Evolutionary conservation across 2,113 vertebrate genomes (phyloP), one percentile per base, ranked within the genome.

Genomic region (Lepidothrix coronata): DNA sequence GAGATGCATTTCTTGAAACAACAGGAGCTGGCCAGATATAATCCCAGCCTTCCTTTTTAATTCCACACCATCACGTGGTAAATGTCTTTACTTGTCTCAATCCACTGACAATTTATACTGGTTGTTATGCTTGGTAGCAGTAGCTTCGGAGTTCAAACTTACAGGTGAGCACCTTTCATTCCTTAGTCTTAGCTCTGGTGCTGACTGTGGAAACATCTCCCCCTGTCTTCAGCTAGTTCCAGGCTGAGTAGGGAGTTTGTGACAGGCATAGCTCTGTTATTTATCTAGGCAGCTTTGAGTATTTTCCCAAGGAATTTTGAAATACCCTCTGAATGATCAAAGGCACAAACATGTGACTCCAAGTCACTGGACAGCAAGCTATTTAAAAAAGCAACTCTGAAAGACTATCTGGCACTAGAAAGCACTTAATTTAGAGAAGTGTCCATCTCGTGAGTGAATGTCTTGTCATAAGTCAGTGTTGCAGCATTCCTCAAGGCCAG

Each of bases 161-260:
- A 39, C 51, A 77, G 88, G 63, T 81, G 18, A 91, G 55, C 46
- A 62, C 21, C 31, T 93, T 71, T 55, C 22, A 19, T 16, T 94
- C 33, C 41, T 62, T 41, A 51, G 24, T 23, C 25, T 77, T 51
- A 44, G 35, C 33, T 72, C 41, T 88, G 31, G 25, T 88, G 37
- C 57, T 94, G 65, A 5, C 80, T 92, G 81, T 95, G 70, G 81
- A 96, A 95, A 93, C 63, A 66, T 91, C 84, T 95, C 84, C 87
- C 83, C 80, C 93, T 92, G 48, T 68, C 84, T 95, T 97, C 87
- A 91, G 62, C 61, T 68, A 54, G 17, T 51, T 87, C 74, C 52
- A 72, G 37, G 73, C 73, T 46, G 35, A 67, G 83, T 72, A 84
- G 27, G 46, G 52, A 75, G 9, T 41, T 61, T 48, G 43, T 58